Evolutionary conservation across 2,113 vertebrate species (phyloP).

Genomic region (Lophotis ruficrista): DNA sequence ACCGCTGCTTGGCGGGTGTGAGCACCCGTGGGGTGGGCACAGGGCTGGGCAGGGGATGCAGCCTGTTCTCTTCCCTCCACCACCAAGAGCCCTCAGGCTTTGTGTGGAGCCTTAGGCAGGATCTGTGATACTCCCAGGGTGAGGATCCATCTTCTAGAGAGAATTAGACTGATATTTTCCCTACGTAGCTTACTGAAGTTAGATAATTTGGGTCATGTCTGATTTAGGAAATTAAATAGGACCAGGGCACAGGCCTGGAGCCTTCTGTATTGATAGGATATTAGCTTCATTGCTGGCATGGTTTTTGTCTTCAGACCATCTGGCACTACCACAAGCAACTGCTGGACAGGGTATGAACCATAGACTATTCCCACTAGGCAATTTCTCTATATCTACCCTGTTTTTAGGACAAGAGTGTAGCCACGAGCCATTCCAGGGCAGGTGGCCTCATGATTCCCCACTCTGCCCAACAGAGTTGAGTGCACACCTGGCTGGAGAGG

Average conservation of each 20-base stretch:
- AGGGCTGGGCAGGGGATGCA: not conserved
- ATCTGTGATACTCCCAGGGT: not conserved
- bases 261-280: not conserved
- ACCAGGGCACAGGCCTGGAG: not conserved
- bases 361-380: not conserved
- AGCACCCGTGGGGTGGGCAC: not conserved
- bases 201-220: not conserved
- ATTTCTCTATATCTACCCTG: not conserved
- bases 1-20: fast-evolving
- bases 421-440: not conserved
- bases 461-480: fast-evolving
- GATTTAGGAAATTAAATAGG: not conserved
- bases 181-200: not conserved
- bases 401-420: not conserved
- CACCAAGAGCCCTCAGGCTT: not conserved
- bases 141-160: not conserved
- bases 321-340: not conserved
- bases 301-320: not conserved
- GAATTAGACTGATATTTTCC: not conserved
- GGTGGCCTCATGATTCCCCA: not conserved
- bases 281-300: not conserved
- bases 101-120: not conserved
- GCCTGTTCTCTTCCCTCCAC: not conserved
- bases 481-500: not conserved
- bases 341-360: not conserved